Evolutionary conservation across 2,888 invertebrate species (phyloP).

Genomic region (Lacanobia wlatinum): DNA sequence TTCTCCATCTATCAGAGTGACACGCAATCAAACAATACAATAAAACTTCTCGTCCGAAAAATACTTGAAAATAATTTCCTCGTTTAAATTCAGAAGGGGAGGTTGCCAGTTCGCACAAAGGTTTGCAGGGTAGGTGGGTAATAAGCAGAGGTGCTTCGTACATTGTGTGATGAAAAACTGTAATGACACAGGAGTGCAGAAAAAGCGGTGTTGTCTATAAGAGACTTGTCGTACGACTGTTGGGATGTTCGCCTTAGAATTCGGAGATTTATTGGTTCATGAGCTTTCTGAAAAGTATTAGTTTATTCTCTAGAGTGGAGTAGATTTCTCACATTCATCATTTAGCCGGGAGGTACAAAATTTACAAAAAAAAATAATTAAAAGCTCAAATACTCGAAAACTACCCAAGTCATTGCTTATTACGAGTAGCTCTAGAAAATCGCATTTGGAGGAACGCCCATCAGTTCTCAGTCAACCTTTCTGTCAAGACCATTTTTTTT

Average conservation of each 20-base stretch:
- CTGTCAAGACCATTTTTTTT: no score
- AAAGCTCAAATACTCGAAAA: no score
- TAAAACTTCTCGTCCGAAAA: constrained; percentile 90
- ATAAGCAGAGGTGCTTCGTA: constrained; percentile 82
- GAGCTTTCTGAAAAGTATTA: no score
- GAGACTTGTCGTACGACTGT: constrained; percentile 28
- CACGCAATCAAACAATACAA: constrained; percentile 91
- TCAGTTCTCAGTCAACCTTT: no score
- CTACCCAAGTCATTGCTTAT: no score
- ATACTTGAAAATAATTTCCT: constrained; percentile 90
- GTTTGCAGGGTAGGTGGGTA: constrained; percentile 70
- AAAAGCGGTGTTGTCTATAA: constrained; percentile 78
- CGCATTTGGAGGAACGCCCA: no score
- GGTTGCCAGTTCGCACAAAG: constrained; percentile 81
- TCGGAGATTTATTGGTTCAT: no score
- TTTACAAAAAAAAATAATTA: no score
- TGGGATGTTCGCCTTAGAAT: background rate
- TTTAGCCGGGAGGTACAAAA: no score
- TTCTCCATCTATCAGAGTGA: constrained; percentile 89
- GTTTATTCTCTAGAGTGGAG: no score
- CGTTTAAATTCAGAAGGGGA: constrained; percentile 90
- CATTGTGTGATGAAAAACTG: constrained; percentile 81
- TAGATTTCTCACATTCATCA: no score
- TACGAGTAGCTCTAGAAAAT: no score
- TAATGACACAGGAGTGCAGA: constrained; percentile 77